phyloP scores from a whole-genome alignment of 2,113 vertebrate genomes.

The Microcebus griseorufus region DNA sequence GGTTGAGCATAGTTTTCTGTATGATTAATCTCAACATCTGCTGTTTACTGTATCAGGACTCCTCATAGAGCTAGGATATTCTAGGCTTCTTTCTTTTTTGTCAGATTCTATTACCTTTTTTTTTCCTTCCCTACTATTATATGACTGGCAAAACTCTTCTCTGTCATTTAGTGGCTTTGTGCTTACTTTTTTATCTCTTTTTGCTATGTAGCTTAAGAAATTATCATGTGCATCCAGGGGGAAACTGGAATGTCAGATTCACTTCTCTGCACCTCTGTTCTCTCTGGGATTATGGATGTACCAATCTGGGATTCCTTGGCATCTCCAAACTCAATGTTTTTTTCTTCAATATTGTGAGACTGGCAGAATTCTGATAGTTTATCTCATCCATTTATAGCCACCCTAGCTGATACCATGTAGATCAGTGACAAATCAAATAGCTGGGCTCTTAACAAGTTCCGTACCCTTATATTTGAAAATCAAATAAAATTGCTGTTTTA shows the following conservation, averaged over 20 bases:
- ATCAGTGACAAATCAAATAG: neutral
- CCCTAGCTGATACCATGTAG: neutral
- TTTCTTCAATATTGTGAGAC: neutral
- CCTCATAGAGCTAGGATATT: neutral
- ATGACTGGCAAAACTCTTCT: no score
- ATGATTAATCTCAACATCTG: neutral
- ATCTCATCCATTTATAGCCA: neutral
- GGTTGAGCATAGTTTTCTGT: neutral
- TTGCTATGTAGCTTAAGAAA: neutral
- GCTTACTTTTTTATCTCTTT: neutral
- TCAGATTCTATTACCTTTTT: neutral
- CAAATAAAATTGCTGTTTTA: neutral
- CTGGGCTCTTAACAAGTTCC: neutral
- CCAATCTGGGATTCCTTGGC: neutral
- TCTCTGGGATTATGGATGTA: neutral
- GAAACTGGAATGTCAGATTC: neutral
- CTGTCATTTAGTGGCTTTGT: neutral
- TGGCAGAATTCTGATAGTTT: neutral
- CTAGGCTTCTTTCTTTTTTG: neutral
- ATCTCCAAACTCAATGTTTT: neutral
- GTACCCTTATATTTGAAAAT: neutral
- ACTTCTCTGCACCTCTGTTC: neutral
- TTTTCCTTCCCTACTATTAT: neutral
- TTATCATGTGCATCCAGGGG: neutral
- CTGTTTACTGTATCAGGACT: neutral